Evolutionary conservation across 2,888 invertebrate genomes (phyloP), one percentile per base, ranked within the genome.

Genomic region (Campopleginae sp.): DNA sequence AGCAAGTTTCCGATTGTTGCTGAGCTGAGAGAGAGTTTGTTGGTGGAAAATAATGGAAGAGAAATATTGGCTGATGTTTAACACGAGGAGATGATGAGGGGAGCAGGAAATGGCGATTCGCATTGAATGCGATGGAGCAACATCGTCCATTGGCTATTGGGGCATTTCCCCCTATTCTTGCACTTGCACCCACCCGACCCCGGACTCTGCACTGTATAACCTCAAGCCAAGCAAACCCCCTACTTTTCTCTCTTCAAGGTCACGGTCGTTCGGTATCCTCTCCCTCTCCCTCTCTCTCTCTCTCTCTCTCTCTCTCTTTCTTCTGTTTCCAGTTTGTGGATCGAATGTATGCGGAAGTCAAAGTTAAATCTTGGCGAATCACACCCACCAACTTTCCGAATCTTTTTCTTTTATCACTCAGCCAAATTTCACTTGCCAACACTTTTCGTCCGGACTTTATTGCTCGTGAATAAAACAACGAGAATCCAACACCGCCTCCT

Each of bases 111-210:
- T 31, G 38, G 44, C 38, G 42, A 51, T 38, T 68, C 58, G 46
- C 51, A 63, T 23, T 48, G 33, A 58, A 58, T 71, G 85, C 70
- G 51, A 77, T 84, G 63, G 33, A 48, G 65, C 61, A 65, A 14
- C 38, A 84, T 81, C 66, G 81, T 46, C 63, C 82, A 80, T 90
- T 91, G 91, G 91, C 90, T 84, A 80, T 75, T 81, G 88, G 90
- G 89, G 89, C 88, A 84, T 74, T 89, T 89, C 88, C 90, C 89
- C 91, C 91, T 91, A 92, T 91, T 90, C 88, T 90, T 90, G 90
- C 86, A 89, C 89, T 80, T 84, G 83, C 75, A 80, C 80, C 58
- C 79, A 46, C 66, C 84, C 88, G 87, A 87, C 88, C 87, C 88
- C 86, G 84, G 84, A 81, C 81, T 74, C 81, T 66, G 66, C 68